Conservation (phyloP, 2,797 vertebrate species). For the Erithacus rubecula region DNA sequence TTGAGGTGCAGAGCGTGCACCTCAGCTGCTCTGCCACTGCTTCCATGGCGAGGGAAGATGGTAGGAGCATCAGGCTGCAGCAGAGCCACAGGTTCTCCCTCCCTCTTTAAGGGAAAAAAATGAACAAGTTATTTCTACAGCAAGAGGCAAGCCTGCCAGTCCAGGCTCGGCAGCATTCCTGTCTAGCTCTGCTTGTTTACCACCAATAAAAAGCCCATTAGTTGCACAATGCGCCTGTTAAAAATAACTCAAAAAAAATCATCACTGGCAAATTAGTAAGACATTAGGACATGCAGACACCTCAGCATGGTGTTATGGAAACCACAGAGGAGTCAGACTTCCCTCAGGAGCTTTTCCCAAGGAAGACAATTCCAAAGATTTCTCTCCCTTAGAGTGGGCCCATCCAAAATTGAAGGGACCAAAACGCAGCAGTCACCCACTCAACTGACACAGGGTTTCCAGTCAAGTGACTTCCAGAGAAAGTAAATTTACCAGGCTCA, state of each 20-base stretch:
- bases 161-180: conserved; percentile 7
- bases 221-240: conserved; percentile 36
- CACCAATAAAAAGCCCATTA: conserved; percentile 60
- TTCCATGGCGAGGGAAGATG: neutral
- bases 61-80: neutral
- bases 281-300: conserved; percentile 17
- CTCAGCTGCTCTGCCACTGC: neutral
- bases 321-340: conserved; percentile 32
- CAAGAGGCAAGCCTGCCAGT: neutral
- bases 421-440: neutral
- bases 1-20: neutral
- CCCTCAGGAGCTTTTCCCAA: conserved; percentile 1
- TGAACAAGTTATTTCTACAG: neutral
- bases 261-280: conserved; percentile 56
- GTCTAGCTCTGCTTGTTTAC: conserved; percentile 24
- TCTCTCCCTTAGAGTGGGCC: neutral
- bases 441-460: neutral
- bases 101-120: neutral
- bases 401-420: neutral
- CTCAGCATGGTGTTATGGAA: conserved; percentile 41
- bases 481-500: neutral
- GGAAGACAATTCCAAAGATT: neutral
- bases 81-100: neutral
- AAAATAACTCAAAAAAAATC: conserved; percentile 60
- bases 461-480: neutral